Percentiles rank a stretch among this genome's conserved stretches.
Conservation (phyloP, 2,113 vertebrate genomes). For the Choloepus hoffmanni region DNA sequence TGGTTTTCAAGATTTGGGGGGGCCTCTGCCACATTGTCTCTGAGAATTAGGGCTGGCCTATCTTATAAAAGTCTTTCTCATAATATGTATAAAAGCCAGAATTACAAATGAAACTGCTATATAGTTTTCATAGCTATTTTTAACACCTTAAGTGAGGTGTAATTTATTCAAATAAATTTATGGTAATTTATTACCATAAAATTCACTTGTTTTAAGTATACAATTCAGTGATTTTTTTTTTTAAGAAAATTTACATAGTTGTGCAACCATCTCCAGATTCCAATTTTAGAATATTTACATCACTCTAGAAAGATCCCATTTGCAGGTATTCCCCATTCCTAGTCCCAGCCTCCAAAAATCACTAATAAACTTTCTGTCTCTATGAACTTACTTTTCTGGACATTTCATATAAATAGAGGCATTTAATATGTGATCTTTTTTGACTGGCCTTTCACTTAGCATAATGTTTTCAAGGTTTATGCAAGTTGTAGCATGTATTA, state of each 20-base stretch:
- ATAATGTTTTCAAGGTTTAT: background rate
- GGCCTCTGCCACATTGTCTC: background rate
- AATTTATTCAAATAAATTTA: too few species aligned
- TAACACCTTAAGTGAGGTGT: background rate
- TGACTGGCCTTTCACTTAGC: background rate
- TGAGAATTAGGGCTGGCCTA: background rate
- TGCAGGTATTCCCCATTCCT: background rate
- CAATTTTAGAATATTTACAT: slow-evolving; percentile 1
- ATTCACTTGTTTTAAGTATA: background rate
- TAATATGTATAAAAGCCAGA: background rate
- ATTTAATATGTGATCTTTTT: background rate
- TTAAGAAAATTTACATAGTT: background rate
- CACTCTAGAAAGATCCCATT: background rate
- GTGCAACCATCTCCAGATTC: background rate
- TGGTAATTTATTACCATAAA: background rate
- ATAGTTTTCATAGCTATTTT: slow-evolving; percentile 35
- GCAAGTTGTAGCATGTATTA: background rate
- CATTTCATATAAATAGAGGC: background rate
- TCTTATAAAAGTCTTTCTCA: slow-evolving; percentile 1
- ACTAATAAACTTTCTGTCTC: background rate
- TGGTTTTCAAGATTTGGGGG: background rate
- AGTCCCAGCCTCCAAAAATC: background rate
- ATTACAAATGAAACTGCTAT: background rate
- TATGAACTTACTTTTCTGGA: background rate
- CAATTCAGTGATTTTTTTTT: background rate